Conservation (phyloP, 2,888 invertebrate species). For the Diabrotica balteata region DNA sequence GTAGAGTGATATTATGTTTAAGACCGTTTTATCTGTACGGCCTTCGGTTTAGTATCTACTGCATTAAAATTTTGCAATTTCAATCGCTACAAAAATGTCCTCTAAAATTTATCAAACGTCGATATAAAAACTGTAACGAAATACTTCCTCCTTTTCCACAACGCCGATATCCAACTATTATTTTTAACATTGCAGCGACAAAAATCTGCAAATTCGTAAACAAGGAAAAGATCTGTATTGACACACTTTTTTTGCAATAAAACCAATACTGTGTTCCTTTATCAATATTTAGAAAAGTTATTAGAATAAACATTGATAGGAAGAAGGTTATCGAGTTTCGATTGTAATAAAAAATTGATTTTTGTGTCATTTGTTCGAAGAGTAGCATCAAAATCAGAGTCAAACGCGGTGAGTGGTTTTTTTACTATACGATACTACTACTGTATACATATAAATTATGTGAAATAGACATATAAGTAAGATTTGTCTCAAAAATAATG, state of each 20-base stretch:
- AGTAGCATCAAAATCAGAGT: background rate
- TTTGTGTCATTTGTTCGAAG: constrained; percentile 30
- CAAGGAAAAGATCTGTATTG: constrained; percentile 13
- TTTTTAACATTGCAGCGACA: too few species aligned
- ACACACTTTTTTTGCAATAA: constrained; percentile 19
- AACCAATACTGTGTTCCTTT: constrained; percentile 13
- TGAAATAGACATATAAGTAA: too few species aligned
- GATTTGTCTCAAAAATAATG: too few species aligned
- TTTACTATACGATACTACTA: too few species aligned
- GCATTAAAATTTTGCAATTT: background rate
- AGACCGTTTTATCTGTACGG: too few species aligned
- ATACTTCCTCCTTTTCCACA: constrained; percentile 10
- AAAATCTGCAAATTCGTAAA: constrained; percentile 2
- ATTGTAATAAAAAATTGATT: constrained; percentile 37
- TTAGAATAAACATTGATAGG: constrained; percentile 35
- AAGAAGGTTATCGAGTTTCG: constrained; percentile 37
- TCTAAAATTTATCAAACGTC: background rate
- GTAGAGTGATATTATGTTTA: too few species aligned
- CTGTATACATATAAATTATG: too few species aligned
- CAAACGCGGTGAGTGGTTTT: too few species aligned
- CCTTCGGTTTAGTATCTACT: background rate
- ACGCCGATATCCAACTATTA: background rate
- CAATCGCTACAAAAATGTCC: background rate
- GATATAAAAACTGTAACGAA: background rate
- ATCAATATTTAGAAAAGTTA: constrained; percentile 25